Evolutionary conservation across 2,797 vertebrate species (phyloP).

Genomic region (Fundulus diaphanus): DNA sequence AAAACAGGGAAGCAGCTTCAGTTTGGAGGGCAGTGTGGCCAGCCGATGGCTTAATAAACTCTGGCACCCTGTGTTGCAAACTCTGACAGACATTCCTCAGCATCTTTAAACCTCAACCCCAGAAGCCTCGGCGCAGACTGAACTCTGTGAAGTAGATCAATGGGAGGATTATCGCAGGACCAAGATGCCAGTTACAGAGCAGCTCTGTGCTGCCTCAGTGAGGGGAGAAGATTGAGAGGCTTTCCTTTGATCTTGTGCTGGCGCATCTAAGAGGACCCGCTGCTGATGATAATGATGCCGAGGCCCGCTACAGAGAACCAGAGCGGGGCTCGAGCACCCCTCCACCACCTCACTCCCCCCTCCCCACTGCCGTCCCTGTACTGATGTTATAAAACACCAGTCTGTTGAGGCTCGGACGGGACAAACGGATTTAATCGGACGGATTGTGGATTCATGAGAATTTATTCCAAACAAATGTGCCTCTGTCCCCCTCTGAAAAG

Average conservation of each 20-base stretch:
- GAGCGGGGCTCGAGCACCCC: conserved; percentile 47
- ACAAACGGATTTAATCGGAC: conserved; percentile 68
- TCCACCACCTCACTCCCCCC: conserved; percentile 11
- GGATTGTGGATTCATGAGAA: conserved; percentile 61
- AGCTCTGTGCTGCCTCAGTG: conserved; percentile 73
- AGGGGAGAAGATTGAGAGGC: conserved; percentile 78
- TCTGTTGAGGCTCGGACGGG: conserved; percentile 58
- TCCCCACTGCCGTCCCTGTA: conserved; percentile 37
- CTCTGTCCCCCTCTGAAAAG: conserved; percentile 8
- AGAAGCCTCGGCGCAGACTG: conserved; percentile 64
- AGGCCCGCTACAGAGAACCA: conserved; percentile 59
- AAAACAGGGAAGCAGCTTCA: conserved; percentile 44
- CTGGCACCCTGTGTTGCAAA: conserved; percentile 58
- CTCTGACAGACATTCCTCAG: conserved; percentile 73
- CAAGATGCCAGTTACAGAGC: conserved; percentile 77
- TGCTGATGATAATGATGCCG: conserved; percentile 75
- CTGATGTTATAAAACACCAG: conserved; percentile 50
- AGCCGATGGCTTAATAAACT: conserved; percentile 55
- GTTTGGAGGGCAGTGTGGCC: conserved; percentile 31
- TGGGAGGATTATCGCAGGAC: conserved; percentile 77
- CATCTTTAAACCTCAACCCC: conserved; percentile 74
- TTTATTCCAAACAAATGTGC: conserved; percentile 61
- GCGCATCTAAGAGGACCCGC: conserved; percentile 70
- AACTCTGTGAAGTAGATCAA: conserved; percentile 79
- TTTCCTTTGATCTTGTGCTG: conserved; percentile 77